phyloP scores from a whole-genome alignment of 2,797 vertebrate genomes.

The Rachycentron canadum region DNA sequence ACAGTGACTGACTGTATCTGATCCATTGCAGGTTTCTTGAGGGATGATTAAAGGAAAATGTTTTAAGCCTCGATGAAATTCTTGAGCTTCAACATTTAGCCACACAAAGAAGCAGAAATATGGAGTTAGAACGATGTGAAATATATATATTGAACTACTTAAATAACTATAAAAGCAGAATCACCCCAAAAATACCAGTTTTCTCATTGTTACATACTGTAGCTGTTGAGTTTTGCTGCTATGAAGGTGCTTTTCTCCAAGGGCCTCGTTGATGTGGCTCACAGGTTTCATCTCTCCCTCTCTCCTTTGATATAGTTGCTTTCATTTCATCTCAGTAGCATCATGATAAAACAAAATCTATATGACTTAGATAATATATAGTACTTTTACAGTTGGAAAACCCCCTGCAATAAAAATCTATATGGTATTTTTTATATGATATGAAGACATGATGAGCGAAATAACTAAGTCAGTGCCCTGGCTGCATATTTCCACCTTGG shows the following conservation, averaged over 20 bases:
- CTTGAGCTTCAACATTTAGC: not conserved
- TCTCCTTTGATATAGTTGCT: conserved; percentile 6
- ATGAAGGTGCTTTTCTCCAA: conserved; percentile 2
- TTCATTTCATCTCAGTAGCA: conserved; percentile 20
- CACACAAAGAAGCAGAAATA: not conserved
- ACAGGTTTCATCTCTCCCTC: not conserved
- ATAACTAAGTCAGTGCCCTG: no score
- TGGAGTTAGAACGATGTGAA: not conserved
- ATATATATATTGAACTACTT: not conserved
- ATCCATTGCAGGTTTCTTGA: conserved; percentile 7
- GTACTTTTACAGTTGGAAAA: no score
- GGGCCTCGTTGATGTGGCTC: not conserved
- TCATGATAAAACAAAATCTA: conserved; percentile 17
- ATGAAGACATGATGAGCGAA: no score
- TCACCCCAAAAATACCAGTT: not conserved
- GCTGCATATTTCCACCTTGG: no score
- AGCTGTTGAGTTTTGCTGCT: conserved; percentile 6
- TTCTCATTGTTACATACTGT: not conserved
- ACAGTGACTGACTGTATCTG: conserved; percentile 18
- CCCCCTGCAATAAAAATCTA: no score
- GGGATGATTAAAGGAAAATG: conserved; percentile 1
- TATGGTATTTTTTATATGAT: no score
- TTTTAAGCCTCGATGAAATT: not conserved
- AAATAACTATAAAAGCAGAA: not conserved
- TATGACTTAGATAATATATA: not conserved